Evolutionary conservation across 2,113 vertebrate genomes (phyloP).

Genomic region (Leptobrachium ailaonicum): DNA sequence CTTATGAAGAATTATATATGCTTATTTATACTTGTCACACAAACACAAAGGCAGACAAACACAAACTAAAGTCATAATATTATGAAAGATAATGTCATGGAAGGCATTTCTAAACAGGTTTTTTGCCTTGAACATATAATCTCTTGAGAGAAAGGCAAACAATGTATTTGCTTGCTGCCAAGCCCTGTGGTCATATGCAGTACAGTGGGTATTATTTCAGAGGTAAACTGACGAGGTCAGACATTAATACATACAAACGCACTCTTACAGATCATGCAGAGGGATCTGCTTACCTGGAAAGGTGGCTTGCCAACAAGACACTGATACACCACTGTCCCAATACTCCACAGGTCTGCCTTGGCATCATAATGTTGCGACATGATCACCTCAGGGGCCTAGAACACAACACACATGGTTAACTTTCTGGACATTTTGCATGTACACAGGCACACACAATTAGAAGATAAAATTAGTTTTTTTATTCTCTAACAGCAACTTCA

Average conservation of each 20-base stretch:
- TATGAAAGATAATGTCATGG: not conserved
- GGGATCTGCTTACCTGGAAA: conserved; percentile 80
- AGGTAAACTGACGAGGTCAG: not conserved
- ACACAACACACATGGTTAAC: not conserved
- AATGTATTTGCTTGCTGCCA: not conserved
- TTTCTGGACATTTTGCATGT: no score
- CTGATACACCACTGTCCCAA: conserved; percentile 95
- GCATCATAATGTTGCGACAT: conserved; percentile 98
- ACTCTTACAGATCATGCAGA: no score
- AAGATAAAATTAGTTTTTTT: no score
- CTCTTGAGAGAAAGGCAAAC: not conserved
- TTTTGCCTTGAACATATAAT: not conserved
- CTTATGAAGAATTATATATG: no score
- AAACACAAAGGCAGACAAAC: not conserved
- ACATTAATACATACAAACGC: no score
- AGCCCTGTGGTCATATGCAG: not conserved
- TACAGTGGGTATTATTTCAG: not conserved
- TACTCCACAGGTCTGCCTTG: conserved; percentile 96
- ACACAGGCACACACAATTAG: no score
- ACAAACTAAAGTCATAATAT: not conserved
- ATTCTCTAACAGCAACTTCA: no score
- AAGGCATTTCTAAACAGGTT: not conserved
- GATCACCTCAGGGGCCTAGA: conserved; percentile 94
- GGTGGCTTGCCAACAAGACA: conserved; percentile 97
- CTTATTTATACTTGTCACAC: conserved; percentile 24